Conservation (phyloP, 2,888 invertebrate genomes). For the Coecobrya sp. region DNA sequence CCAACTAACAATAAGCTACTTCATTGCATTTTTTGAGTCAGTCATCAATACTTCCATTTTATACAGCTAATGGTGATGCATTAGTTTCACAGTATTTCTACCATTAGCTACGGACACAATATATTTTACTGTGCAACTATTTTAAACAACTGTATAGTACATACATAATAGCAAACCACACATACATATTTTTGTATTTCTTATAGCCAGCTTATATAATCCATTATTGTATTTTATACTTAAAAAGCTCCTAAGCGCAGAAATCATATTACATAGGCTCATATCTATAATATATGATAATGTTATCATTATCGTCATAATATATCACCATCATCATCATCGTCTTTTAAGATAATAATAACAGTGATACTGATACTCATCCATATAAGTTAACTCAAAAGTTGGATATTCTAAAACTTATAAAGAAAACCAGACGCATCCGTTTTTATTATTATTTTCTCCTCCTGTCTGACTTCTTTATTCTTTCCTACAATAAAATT, state of each 20-base stretch:
- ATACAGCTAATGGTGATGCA: background rate
- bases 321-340: background rate
- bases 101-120: background rate
- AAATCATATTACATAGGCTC: background rate
- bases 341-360: background rate
- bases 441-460: slow-evolving; percentile 40
- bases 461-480: background rate
- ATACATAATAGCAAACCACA: too few relatives aligned
- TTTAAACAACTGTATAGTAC: too few relatives aligned
- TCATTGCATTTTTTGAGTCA: background rate
- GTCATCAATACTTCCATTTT: slow-evolving; percentile 37
- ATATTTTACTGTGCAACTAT: background rate
- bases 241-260: background rate
- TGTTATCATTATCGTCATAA: slow-evolving; percentile 12
- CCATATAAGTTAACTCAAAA: background rate
- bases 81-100: background rate
- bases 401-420: background rate
- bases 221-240: background rate
- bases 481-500: slow-evolving; percentile 1
- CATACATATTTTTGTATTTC: too few relatives aligned
- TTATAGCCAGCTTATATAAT: too few relatives aligned
- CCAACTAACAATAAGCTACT: background rate
- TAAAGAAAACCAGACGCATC: slow-evolving; percentile 63
- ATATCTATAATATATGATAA: background rate
- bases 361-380: background rate